Percentiles rank a stretch among this genome's conserved stretches.
These are phyloP conservation scores for Hyposoter dolosus DNA, from an alignment of 2,888 invertebrate species.

Conservation along the genomic window DNA sequence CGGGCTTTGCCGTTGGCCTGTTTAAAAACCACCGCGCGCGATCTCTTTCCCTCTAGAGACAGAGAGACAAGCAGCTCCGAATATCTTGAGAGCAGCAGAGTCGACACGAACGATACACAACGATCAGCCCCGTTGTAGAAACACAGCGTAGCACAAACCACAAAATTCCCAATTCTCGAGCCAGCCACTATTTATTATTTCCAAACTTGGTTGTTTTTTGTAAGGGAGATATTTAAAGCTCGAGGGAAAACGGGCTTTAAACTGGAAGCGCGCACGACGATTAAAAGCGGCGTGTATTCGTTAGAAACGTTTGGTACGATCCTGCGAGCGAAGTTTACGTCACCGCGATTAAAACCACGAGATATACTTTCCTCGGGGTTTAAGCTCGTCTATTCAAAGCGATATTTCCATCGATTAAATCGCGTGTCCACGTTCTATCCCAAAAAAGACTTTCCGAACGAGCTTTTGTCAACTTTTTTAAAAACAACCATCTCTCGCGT, in stretches of 20 bases:
- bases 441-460: too few relatives aligned
- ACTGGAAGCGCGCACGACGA: neutral
- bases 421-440: neutral
- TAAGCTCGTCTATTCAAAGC: neutral
- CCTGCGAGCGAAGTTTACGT: neutral
- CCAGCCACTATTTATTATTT: neutral
- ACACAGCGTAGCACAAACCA: neutral
- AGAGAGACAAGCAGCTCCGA: neutral
- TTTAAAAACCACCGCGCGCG: neutral
- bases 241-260: neutral
- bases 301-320: neutral
- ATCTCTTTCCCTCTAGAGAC: neutral
- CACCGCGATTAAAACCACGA: neutral
- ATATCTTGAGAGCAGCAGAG: neutral
- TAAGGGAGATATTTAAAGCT: neutral
- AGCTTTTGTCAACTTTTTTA: too few relatives aligned
- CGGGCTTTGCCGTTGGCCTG: slow-evolving; percentile 40
- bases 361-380: neutral
- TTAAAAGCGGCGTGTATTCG: neutral
- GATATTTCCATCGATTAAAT: neutral
- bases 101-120: neutral
- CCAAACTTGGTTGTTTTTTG: neutral
- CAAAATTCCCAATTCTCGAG: neutral
- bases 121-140: too few relatives aligned
- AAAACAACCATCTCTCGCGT: slow-evolving; percentile 31